phyloP scores from a whole-genome alignment of 2,113 vertebrate species.

The Dasyurus viverrinus region DNA sequence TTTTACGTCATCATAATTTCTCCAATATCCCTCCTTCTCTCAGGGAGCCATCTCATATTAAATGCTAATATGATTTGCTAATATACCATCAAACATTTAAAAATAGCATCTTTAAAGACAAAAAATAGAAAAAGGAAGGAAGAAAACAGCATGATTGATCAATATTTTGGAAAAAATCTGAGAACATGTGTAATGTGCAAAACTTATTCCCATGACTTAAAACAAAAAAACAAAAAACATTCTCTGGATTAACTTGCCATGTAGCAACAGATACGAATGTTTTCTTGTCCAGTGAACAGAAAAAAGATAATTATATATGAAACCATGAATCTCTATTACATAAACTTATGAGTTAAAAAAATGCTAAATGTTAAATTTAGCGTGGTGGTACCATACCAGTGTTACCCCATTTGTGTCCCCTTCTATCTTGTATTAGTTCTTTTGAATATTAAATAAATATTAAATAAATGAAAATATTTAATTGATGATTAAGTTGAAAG shows the following conservation, averaged over 20 bases:
- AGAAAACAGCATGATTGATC: not conserved
- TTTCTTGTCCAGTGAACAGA: not conserved
- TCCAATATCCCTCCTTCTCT: not conserved
- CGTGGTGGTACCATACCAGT: not conserved
- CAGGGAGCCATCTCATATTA: not conserved
- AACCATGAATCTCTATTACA: not conserved
- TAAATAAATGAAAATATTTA: not conserved
- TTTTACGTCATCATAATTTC: not conserved
- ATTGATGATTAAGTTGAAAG: not conserved
- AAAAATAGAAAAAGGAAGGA: not conserved
- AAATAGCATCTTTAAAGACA: not conserved
- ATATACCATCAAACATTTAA: not conserved
- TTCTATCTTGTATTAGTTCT: not conserved
- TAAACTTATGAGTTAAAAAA: not conserved
- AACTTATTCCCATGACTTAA: not conserved
- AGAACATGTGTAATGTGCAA: not conserved
- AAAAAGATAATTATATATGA: not conserved
- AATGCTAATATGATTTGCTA: no score
- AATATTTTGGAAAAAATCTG: not conserved
- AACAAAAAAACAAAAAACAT: no score
- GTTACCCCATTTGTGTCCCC: not conserved
- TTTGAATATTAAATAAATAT: not conserved
- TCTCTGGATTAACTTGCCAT: not conserved
- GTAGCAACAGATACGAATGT: not conserved
- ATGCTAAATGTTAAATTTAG: not conserved